Percentiles rank a stretch among this genome's conserved stretches.
Conservation (phyloP, 2,888 invertebrate genomes). For the Conops quadrifasciatus region DNA sequence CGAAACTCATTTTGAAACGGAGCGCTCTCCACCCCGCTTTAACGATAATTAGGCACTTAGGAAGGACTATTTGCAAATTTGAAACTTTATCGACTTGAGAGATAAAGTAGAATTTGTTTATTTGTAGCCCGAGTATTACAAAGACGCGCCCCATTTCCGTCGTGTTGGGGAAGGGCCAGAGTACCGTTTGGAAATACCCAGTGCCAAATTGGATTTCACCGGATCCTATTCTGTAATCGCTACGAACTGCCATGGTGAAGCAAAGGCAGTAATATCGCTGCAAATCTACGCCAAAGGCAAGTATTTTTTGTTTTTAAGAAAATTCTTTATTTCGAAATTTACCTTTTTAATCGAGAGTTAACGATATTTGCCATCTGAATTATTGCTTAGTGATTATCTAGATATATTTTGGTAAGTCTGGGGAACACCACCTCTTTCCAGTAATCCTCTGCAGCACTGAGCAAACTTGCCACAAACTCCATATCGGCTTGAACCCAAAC, state of each 20-base stretch:
- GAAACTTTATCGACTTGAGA: no score
- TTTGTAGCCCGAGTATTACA: constrained; percentile 83
- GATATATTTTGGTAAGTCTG: constrained; percentile 57
- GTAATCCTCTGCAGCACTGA: constrained; percentile 61
- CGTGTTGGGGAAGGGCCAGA: constrained; percentile 78
- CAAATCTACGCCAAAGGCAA: constrained; percentile 86
- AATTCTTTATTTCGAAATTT: constrained; percentile 27
- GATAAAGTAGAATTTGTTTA: no score
- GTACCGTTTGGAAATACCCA: constrained; percentile 85
- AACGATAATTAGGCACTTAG: no score
- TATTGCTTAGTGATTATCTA: constrained; percentile 43
- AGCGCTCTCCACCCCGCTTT: no score
- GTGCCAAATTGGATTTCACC: constrained; percentile 85
- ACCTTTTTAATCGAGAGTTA: constrained; percentile 28
- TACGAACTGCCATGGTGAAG: constrained; percentile 82
- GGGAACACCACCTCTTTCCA: constrained; percentile 62
- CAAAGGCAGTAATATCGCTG: constrained; percentile 85
- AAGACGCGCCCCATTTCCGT: constrained; percentile 84
- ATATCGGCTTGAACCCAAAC: constrained; percentile 64
- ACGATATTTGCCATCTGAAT: constrained; percentile 30
- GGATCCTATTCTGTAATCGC: constrained; percentile 88
- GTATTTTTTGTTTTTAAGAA: constrained; percentile 43
- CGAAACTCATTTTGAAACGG: no score
- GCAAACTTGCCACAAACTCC: constrained; percentile 59
- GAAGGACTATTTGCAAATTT: no score